Evolutionary conservation across 2,888 invertebrate species (phyloP).

Genomic region (Andrena hattorfiana): DNA sequence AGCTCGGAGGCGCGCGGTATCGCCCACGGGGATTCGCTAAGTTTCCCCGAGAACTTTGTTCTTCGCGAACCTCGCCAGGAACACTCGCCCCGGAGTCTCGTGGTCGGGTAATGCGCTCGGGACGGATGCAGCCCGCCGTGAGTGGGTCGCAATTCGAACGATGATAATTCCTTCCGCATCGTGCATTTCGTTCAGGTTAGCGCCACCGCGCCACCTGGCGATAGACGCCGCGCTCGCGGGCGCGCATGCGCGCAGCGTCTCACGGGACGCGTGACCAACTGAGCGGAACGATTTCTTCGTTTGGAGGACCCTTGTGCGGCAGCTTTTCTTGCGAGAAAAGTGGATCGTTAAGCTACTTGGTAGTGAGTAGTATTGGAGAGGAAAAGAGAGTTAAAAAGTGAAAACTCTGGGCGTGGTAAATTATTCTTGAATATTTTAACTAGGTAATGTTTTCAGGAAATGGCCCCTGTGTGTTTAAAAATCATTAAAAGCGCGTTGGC

Average conservation of each 20-base stretch:
- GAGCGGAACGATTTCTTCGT: no score
- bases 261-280: no score
- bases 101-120: constrained; percentile 56
- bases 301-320: no score
- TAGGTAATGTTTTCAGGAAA: no score
- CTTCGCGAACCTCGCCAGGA: constrained; percentile 61
- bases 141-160: constrained; percentile 47
- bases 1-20: constrained; percentile 66
- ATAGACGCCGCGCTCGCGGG: background rate
- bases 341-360: no score
- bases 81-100: constrained; percentile 57
- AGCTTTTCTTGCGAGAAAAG: no score
- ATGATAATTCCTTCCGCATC: constrained; percentile 50
- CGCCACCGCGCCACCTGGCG: background rate
- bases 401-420: no score
- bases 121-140: constrained; percentile 25
- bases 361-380: no score
- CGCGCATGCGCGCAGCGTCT: background rate
- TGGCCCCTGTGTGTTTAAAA: no score
- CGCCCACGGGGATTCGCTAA: constrained; percentile 65
- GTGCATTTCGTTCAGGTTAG: constrained; percentile 7
- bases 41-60: constrained; percentile 66
- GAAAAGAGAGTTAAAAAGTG: no score
- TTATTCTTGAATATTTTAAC: no score
- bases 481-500: no score